Evolutionary conservation across 2,888 invertebrate genomes (phyloP).

Genomic region (Nymphalis urticae): DNA sequence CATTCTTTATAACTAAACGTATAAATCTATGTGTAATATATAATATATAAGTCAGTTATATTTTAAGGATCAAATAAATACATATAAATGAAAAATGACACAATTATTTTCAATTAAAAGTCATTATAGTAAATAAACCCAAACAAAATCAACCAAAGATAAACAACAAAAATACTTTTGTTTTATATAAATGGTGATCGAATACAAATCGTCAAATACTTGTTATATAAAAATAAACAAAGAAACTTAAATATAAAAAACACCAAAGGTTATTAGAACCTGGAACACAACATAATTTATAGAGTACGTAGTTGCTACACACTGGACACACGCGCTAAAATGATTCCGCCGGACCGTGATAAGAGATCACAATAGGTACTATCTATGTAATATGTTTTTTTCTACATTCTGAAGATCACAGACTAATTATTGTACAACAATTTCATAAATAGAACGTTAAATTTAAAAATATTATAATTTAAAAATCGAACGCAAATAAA

Average conservation of each 20-base stretch:
- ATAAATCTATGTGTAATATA: too few relatives aligned
- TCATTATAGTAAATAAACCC: too few relatives aligned
- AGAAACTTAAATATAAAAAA: slow-evolving; percentile 9
- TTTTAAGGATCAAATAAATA: too few relatives aligned
- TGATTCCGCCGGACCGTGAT: slow-evolving; percentile 47
- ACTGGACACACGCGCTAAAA: slow-evolving; percentile 48
- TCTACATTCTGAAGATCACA: slow-evolving; percentile 20
- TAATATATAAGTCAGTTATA: too few relatives aligned
- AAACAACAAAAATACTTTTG: too few relatives aligned
- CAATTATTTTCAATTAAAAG: too few relatives aligned
- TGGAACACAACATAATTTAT: slow-evolving; percentile 46
- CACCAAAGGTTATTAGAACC: slow-evolving; percentile 42
- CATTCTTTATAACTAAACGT: not conserved
- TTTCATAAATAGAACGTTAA: not conserved
- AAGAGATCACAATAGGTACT: slow-evolving; percentile 40
- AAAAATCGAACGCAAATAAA: not conserved
- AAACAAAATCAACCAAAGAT: too few relatives aligned
- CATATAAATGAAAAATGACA: too few relatives aligned
- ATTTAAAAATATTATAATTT: not conserved
- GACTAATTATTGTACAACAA: not conserved
- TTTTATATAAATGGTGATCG: too few relatives aligned
- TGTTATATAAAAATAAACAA: not conserved
- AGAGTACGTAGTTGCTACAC: slow-evolving; percentile 47
- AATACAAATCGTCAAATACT: not conserved
- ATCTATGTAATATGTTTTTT: slow-evolving; percentile 33